Base-by-base conservation (phyloP, 1,140 invertebrate species). In the Platorchestia sp. region DNA sequence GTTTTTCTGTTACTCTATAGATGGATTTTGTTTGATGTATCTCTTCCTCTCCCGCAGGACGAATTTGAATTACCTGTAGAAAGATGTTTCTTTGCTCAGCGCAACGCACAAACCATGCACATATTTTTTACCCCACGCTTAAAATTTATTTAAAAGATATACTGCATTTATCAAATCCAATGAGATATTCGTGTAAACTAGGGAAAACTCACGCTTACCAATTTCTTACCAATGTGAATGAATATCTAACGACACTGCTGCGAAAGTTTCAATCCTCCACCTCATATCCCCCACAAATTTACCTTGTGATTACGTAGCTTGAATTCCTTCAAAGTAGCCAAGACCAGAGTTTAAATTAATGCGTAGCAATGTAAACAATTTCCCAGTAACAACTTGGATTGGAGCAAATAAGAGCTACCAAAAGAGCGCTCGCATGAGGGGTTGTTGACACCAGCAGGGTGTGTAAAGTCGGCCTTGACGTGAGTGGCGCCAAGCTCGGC, bases 381-480 rank as follows among this genome's bases (percentile, higher is more conserved):
- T 75, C 59, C 59, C 59, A 75, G 59, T 75, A 75, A 75, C 59
- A 75, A 75, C 14, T 75, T 10, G 36, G 59, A 36, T 27, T 10
- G 27, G 14, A 75, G 59, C 41, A 90, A 90, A 90, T 45, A 42
- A 90, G 44, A 90, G 87, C 0, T 87, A 41, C 19, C 41, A 10
- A 10, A 90, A 44, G 87, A 90, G 87, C 41, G 44, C 41, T 43
- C 87, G 42, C 87, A 90, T 5, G 87, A 44, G 87, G 44, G 87
- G 91, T 93, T 93, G 91, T 93, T 93, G 91, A 93, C 91, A 45
- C 36, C 91, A 90, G 41, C 27, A 75, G 10, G 91, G 45, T 93
- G 91, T 93, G 91, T 93, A 93, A 93, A 45, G 91, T 93, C 91
- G 91, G 91, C 91, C 91, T 93, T 93, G 91, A 44, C 43, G 43